Evolutionary conservation across 2,888 invertebrate genomes (phyloP), one percentile per base, ranked within the genome.

Genomic region (Sarcophaga rosellei): DNA sequence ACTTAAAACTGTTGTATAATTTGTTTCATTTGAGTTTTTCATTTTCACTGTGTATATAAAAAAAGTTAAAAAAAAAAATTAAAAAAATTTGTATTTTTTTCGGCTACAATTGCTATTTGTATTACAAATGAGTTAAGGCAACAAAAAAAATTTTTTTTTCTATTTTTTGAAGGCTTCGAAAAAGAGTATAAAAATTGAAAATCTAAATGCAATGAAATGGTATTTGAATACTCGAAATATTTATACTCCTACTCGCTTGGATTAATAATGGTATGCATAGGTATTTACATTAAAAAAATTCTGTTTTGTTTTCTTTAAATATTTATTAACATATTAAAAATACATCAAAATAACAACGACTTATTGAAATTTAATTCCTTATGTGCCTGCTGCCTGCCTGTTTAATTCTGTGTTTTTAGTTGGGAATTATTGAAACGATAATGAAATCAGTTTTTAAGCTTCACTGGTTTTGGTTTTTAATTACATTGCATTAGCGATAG

Each of bases 1-100:
- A 84, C 81, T 86, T 84, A 70, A 78, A 81, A 81, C n/a, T 74
- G 82, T 82, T 86, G 82, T 82, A 76, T 68, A 73, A 83, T 73
- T 83, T 63, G n/a, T 65, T 65, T 63, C 57, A 44, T 17, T 35
- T 35, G 35, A 35, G 8, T 35, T 53, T 53, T 53, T 53, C 10
- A 15, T 53, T 53, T 17, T 53, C 53, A 17, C 53, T 53, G 17
- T 53, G 53, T 53, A 4, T 47, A 4, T 15, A 53, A 15, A 47
- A 47, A 47, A 47, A 25, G 25, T 11, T 47, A 15, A 47, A 47
- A 15, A 47, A 47, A 47, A 17, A 53, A 0, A 17, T 2, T 17
- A 53, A 17, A 53, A 53, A 47, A 53, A 53, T 17, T 53, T 35
- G 8, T 35, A 8, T 35, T 35, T 53, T 53, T 53, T 53, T 53